Evolutionary conservation across 2,888 invertebrate genomes (phyloP).

Genomic region (Tipula vernalis): DNA sequence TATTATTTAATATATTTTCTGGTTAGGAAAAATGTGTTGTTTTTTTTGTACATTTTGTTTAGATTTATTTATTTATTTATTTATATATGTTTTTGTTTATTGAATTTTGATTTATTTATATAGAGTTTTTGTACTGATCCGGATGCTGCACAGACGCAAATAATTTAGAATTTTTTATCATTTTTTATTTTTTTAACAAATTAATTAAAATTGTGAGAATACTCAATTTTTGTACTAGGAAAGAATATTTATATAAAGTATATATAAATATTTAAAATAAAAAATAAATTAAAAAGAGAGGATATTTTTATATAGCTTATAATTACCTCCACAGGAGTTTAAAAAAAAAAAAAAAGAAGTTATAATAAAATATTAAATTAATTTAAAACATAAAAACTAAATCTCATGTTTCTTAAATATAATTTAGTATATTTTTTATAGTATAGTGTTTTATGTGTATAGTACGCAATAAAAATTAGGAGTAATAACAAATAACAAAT

Average conservation of each 20-base stretch:
- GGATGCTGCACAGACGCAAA: conserved; percentile 1
- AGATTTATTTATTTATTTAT: not conserved
- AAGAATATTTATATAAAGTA: not conserved
- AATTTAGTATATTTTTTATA: not conserved
- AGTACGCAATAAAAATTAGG: conserved; percentile 1
- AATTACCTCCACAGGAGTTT: conserved; percentile 5
- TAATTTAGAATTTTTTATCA: not conserved
- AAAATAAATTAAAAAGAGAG: not conserved
- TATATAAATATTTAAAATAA: not conserved
- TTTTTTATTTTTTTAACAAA: not conserved
- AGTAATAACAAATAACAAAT: not conserved
- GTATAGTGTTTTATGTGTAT: not conserved
- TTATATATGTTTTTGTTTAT: not conserved
- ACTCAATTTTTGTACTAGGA: conserved; percentile 4
- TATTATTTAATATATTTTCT: not conserved
- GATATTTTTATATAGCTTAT: not conserved
- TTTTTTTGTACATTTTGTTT: not conserved
- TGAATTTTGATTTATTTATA: conserved; percentile 5
- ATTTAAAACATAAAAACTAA: not conserved
- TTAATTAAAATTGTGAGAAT: not conserved
- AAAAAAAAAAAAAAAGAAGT: not conserved
- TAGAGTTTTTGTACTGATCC: conserved; percentile 7
- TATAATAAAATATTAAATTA: not conserved
- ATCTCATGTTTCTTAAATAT: not conserved
- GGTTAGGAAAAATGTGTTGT: not conserved